Base-by-base conservation (phyloP, 2,113 vertebrate genomes). In the Nanorana parkeri region DNA sequence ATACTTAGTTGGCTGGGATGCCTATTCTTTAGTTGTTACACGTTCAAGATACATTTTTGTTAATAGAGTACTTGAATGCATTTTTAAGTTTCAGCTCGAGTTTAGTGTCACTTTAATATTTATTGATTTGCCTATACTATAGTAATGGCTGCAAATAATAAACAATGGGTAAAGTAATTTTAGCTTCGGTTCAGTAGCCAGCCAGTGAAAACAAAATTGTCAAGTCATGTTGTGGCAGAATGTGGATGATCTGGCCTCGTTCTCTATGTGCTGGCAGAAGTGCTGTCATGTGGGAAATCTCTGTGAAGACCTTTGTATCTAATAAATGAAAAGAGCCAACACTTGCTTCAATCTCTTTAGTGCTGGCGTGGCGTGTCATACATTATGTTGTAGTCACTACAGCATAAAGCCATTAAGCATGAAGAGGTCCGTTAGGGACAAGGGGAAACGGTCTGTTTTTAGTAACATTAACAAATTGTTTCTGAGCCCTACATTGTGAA, bases 231-330 rank as follows among this genome's bases (percentile, higher is more conserved):
- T 75, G 61, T 58, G 52, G 51, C 61, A 65, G 67, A 29, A 65
- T 41, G 51, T 17, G 63, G 26, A 75, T 75, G 75, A 29, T 16
- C 75, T 82, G 80, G 80, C 80, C 63, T n/a, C 17, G 51, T 16
- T 56, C n/a, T 67, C 60, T 26, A 52, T 26, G n/a, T 23, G 66
- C 75, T 82, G 80, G 80, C 80, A 82, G 80, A 81, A 81, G 69
- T 17, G 20, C 24, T 56, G 68, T 74, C 79, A 65, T 64, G 41
- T 74, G 69, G 79, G 79, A 81, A 60, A 81, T 66, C 60, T 81
- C 61, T 63, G 47, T 66, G 61, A 54, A 74, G 69, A 81, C 79
- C 68, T 74, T 66, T 81, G 68, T 74, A 74, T 81, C 69, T 74
- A 66, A 81, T 81, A 64, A 74, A 64, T 73, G 26, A 79, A 65